A percentile compares a stretch with the other conserved stretches of the same genome.
Evolutionary conservation across 2,113 vertebrate species (phyloP).

Genomic region (Laterallus jamaicensis): DNA sequence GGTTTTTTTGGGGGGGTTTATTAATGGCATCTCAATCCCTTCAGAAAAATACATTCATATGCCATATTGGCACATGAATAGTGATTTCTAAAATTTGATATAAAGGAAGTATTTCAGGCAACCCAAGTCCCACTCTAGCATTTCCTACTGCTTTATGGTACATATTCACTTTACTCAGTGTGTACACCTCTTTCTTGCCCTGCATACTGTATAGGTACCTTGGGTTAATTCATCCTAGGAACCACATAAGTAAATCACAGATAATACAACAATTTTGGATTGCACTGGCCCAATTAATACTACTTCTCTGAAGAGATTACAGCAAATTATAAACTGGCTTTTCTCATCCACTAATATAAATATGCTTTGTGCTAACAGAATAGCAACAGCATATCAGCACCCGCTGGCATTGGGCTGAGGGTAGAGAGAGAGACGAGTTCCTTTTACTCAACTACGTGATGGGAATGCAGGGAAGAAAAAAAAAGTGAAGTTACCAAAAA

Average conservation of each 20-base stretch:
- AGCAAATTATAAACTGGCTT: neutral
- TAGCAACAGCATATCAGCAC: neutral
- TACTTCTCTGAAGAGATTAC: neutral
- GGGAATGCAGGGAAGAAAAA: neutral
- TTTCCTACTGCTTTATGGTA: neutral
- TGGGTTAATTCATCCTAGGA: neutral
- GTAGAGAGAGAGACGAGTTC: neutral
- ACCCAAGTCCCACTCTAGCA: neutral
- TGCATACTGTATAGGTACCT: neutral
- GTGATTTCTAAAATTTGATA: neutral
- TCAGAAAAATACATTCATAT: neutral
- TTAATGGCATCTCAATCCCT: neutral
- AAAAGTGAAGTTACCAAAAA: neutral
- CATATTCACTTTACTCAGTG: neutral
- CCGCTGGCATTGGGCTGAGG: neutral
- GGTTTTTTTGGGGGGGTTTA: too few relatives aligned
- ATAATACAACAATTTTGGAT: neutral
- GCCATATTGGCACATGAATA: neutral
- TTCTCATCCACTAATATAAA: neutral
- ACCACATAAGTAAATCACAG: neutral
- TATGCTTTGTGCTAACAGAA: neutral
- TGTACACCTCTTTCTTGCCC: neutral
- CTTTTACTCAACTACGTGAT: neutral
- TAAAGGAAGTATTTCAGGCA: neutral
- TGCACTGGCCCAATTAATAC: neutral